Conservation (phyloP, 2,113 vertebrate species). For the Rattus rattus region DNA sequence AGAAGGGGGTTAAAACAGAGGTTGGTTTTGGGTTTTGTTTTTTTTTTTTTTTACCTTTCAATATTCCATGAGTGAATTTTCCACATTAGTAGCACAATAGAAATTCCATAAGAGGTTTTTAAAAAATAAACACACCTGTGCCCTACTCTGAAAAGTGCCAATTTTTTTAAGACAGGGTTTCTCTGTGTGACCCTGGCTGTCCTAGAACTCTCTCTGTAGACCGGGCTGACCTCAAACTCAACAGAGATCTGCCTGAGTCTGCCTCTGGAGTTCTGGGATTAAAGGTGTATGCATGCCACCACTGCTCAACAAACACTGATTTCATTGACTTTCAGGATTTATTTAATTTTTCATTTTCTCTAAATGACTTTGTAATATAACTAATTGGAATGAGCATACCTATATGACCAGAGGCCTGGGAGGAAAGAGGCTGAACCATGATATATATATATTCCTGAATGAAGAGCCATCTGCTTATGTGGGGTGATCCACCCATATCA, state of each 20-base stretch:
- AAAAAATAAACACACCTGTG: neutral
- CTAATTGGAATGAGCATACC: neutral
- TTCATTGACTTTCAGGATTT: conserved; percentile 15
- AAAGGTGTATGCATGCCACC: neutral
- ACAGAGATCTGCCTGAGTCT: neutral
- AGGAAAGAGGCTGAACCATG: neutral
- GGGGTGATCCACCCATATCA: neutral
- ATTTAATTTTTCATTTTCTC: conserved; percentile 42
- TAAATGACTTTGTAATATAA: conserved; percentile 5
- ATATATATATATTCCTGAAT: neutral
- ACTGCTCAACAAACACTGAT: neutral
- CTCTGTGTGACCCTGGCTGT: neutral
- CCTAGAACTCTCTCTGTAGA: neutral
- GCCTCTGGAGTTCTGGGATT: neutral
- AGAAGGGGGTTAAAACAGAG: neutral
- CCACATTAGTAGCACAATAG: neutral
- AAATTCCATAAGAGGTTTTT: conserved; percentile 65
- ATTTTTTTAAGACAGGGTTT: neutral
- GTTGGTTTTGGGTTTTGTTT: neutral
- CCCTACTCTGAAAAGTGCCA: neutral
- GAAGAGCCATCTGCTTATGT: conserved; percentile 1
- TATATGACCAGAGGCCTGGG: neutral
- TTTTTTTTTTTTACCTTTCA: neutral
- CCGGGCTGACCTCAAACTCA: neutral
- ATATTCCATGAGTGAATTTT: neutral